Base-by-base conservation (phyloP, 2,888 invertebrate genomes). In the Apotomis betuletana region DNA sequence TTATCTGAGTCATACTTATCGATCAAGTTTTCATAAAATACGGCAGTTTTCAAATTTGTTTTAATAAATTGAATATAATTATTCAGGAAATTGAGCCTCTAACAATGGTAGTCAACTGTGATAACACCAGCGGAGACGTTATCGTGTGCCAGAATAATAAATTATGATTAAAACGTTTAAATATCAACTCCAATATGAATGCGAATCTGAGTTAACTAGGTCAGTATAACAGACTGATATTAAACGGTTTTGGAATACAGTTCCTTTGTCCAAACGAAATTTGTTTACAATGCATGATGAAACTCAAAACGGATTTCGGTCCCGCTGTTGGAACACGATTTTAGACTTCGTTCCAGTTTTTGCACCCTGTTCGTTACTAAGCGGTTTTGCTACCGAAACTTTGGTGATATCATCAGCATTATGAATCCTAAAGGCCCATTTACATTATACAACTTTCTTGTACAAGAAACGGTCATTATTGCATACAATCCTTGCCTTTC, bases 241-340 rank as follows among this genome's bases (percentile, higher is more conserved):
- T 49, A 49, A 49, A 38, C 10, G 12, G 52, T 52, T 63, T 41
- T 9, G 9, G 13, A 13, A 41, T 51, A 44, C 8, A 5, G 51
- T 63, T 63, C 51, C 51, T 63, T 51, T 51, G 51, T 52, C 52
- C 38, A 41, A 54, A 15, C 10, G 41, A 38, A 15, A 15, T 44
- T 38, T 9, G 38, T 13, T 6, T 51, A 52, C 52, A 52, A 62
- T 49, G 49, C 61, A 51, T 36, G 36, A 36, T 12, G 49, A 46
- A 61, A 62, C 36, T 27, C 38, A 38, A 38, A 58, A 38, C 9
- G 6, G 49, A 49, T 5, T 62, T 62, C 62, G n/a, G 61, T n/a
- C 8, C 57, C 44, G 46, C 3, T 62, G 49, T 3, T 36, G 51
- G 46, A 36, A 51, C 8, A 46, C 49, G 9, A 27, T 27, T 27